Percentiles rank a stretch among this genome's conserved stretches.
These are phyloP conservation scores for Myotis planiceps DNA, from an alignment of 2,797 vertebrate species.

Conservation along the genomic window DNA sequence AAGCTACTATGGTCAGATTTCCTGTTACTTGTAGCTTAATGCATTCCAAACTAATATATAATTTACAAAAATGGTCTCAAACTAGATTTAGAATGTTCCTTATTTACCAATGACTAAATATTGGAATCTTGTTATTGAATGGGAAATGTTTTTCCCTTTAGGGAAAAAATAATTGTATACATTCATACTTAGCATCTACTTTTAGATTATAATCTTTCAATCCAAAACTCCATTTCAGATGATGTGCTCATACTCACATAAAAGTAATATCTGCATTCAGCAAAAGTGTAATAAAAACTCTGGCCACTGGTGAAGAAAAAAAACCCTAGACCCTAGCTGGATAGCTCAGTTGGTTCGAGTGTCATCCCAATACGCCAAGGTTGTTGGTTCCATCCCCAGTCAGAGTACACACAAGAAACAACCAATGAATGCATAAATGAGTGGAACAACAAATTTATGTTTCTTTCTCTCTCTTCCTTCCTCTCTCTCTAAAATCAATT, in stretches of 20 bases:
- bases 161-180: constrained; percentile 1
- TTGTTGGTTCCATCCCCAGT: neutral
- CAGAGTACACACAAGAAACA: neutral
- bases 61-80: constrained; percentile 37
- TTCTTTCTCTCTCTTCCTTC: neutral
- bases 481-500: neutral
- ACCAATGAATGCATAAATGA: neutral
- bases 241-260: neutral
- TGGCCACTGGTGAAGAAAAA: neutral
- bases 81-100: neutral
- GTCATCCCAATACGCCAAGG: neutral
- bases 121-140: neutral
- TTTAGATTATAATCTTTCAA: constrained; percentile 30
- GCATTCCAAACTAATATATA: neutral
- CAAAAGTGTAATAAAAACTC: neutral
- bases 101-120: neutral
- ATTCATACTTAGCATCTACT: neutral
- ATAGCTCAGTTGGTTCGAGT: neutral
- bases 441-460: neutral
- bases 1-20: neutral
- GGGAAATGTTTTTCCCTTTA: neutral
- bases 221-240: constrained; percentile 3
- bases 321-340: neutral
- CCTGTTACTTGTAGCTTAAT: neutral
- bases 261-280: constrained; percentile 22